Base-by-base conservation (phyloP, 2,113 vertebrate genomes). In the Nothoprocta perdicaria region DNA sequence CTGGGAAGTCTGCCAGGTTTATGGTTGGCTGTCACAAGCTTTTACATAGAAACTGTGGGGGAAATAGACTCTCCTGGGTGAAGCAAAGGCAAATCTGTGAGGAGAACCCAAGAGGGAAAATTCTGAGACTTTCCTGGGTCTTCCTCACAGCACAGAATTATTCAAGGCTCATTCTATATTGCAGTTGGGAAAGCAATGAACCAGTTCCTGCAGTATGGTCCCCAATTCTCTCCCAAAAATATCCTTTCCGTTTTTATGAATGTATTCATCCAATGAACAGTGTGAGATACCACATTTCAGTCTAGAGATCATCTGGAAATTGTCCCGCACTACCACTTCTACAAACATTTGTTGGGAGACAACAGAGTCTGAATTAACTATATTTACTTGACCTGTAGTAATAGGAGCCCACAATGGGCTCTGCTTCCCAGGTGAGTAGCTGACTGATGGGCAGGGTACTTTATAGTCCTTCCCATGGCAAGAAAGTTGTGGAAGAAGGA, bases 1-100 rank as follows among this genome's bases (percentile, higher is more conserved):
- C 81, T 92, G 75, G 91, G 85, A 92, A 94, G 55, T 33, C 24
- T 85, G 76, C 63, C 88, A 91, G 38, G 31, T 67, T 91, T 85
- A 5, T 83, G 45, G 14, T 91, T 72, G 46, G 52, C 14, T 7
- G 0, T 40, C 65, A 46, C 14, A 43, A 33, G 6, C 2, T 69
- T 80, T 79, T 82, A 46, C 13, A 12, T 5, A 48, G 31, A 71
- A 29, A 40, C 19, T 23, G 15, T 24, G 52, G 7, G 62, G 46
- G 8, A 52, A 72, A 75, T 33, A 0, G 15, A 29, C 35, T 52
- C 14, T 15, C 55, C 53, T 80, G 40, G 12, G 8, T 88, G 26
- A 95, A 86, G 53, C 40, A 68, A 3, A 12, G 17, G 35, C 38
- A 88, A 88, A 78, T 2, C 6, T 77, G 53, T 0, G 0, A 68